A percentile compares a stretch with the other conserved stretches of the same genome.
Evolutionary conservation across 2,888 invertebrate species (phyloP).

Genomic region (Drosophila kanekoi): DNA sequence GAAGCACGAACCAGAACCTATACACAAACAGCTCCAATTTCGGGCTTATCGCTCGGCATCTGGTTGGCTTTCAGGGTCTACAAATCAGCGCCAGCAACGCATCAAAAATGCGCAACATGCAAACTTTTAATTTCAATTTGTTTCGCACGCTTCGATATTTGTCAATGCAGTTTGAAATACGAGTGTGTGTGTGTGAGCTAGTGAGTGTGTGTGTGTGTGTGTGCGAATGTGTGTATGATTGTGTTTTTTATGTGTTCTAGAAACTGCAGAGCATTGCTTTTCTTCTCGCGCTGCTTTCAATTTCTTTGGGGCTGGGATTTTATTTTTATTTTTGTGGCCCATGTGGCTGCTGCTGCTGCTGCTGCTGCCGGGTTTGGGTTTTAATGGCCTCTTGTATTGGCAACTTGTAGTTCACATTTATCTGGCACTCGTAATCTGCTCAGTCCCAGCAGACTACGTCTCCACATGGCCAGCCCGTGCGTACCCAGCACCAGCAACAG

Average conservation of each 20-base stretch:
- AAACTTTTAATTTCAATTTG: conserved; percentile 79
- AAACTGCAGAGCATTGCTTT: conserved; percentile 44
- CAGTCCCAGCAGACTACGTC: conserved; percentile 40
- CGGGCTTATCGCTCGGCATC: conserved; percentile 49
- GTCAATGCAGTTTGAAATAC: conserved; percentile 66
- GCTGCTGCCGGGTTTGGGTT: conserved; percentile 72
- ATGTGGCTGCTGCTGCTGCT: conserved; percentile 63
- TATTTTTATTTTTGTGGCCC: conserved; percentile 41
- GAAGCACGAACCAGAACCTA: conserved; percentile 14
- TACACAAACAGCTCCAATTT: conserved; percentile 29
- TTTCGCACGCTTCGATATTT: conserved; percentile 76
- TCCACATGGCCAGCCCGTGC: conserved; percentile 59
- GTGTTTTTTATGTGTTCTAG: conserved; percentile 43
- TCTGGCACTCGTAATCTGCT: conserved; percentile 81
- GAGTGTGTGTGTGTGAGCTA: conserved; percentile 18
- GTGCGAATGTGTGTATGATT: neutral
- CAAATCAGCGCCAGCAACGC: conserved; percentile 62
- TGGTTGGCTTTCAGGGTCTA: conserved; percentile 43
- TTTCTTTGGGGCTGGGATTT: conserved; percentile 49
- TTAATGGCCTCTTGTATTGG: conserved; percentile 81
- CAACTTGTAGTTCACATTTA: conserved; percentile 83
- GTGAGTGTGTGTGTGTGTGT: neutral
- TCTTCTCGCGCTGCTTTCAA: conserved; percentile 65
- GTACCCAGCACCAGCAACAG: conserved; percentile 55
- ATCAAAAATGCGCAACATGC: conserved; percentile 70